Evolutionary conservation across 2,888 invertebrate species (phyloP).

Genomic region (Tortricodes alternella): DNA sequence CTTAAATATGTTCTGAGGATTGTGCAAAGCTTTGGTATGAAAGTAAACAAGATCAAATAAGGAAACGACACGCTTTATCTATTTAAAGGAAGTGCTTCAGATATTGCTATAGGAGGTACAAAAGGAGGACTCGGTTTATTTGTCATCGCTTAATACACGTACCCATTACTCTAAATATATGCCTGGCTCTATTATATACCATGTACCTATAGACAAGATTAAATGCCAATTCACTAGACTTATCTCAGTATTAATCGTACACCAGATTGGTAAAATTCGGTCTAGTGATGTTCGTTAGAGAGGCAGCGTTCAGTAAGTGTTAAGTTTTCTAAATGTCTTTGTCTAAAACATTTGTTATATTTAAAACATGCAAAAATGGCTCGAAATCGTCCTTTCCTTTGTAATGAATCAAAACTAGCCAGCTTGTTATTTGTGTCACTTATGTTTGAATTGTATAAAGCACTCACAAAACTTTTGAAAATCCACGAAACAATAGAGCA

Average conservation of each 20-base stretch:
- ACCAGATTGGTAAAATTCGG: no score
- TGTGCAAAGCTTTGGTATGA: conserved; percentile 25
- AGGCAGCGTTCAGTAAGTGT: no score
- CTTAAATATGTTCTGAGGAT: conserved; percentile 29
- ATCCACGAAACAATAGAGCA: conserved; percentile 29
- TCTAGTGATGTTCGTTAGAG: no score
- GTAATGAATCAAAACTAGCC: neutral
- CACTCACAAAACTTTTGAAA: conserved; percentile 21
- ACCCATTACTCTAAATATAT: no score
- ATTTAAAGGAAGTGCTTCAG: neutral
- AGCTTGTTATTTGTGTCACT: neutral
- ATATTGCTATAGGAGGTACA: neutral
- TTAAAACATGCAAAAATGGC: no score
- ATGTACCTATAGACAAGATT: no score
- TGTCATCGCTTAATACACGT: no score
- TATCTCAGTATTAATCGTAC: no score
- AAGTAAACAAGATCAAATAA: conserved; percentile 22
- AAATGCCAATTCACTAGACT: no score
- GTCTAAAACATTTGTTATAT: no score
- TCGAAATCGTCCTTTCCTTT: neutral
- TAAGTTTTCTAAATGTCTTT: no score
- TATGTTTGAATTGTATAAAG: conserved; percentile 12
- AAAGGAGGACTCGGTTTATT: neutral
- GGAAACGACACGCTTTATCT: conserved; percentile 4
- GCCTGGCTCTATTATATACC: no score